Percentiles rank a stretch among this genome's conserved stretches.
phyloP scores from a whole-genome alignment of 2,113 vertebrate species.

The Pteropus alecto region DNA sequence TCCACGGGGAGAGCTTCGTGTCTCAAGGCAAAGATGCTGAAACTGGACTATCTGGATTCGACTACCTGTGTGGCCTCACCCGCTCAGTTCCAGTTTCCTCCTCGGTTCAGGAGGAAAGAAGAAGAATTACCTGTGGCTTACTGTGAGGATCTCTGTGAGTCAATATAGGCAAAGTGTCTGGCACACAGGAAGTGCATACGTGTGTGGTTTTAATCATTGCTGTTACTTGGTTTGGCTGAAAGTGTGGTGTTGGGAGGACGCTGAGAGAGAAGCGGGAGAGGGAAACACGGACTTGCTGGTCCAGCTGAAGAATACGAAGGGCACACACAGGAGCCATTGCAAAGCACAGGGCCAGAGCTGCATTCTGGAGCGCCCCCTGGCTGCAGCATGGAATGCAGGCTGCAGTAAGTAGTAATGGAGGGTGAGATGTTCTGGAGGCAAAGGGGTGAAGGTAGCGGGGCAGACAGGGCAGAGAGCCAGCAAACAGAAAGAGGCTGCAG shows the following conservation, averaged over 20 bases:
- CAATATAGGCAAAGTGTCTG: background rate
- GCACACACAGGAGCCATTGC: background rate
- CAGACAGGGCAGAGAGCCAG: background rate
- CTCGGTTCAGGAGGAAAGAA: background rate
- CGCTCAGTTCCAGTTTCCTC: background rate
- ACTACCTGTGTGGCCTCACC: background rate
- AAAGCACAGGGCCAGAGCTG: background rate
- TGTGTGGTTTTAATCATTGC: background rate
- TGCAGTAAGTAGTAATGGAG: background rate
- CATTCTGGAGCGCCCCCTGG: background rate
- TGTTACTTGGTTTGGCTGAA: background rate
- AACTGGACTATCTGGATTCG: background rate
- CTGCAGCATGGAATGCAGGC: background rate
- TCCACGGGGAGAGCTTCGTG: background rate
- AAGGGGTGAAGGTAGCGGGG: background rate
- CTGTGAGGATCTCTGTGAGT: background rate
- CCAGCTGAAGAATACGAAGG: background rate
- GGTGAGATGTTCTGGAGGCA: background rate
- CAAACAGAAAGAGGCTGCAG: background rate
- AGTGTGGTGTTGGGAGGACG: background rate
- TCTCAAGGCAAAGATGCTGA: background rate
- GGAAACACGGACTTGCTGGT: background rate
- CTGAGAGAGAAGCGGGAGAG: background rate
- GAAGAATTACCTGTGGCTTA: background rate
- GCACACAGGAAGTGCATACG: accelerated